phyloP scores from a whole-genome alignment of 2,113 vertebrate species.

The Protobothrops flavoviridis region DNA sequence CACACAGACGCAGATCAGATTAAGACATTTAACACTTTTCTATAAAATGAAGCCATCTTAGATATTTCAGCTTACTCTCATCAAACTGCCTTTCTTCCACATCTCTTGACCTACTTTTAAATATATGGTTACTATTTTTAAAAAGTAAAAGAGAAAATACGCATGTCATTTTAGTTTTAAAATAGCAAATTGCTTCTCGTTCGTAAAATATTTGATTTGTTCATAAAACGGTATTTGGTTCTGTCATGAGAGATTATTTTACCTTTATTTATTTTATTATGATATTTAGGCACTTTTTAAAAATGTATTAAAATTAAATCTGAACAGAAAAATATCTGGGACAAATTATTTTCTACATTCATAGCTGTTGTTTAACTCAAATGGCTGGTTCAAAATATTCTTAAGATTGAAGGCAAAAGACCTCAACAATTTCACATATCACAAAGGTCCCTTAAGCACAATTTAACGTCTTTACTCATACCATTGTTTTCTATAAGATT shows the following conservation, averaged over 20 bases:
- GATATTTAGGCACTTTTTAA: neutral
- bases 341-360: constrained; percentile 16
- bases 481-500: neutral
- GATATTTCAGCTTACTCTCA: neutral
- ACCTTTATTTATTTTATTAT: constrained; percentile 27
- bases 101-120: accelerated
- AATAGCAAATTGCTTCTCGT: neutral
- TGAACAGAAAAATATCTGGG: neutral
- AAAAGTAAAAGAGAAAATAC: neutral
- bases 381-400: neutral
- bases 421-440: neutral
- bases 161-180: neutral
- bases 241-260: neutral
- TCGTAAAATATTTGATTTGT: neutral
- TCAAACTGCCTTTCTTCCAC: neutral
- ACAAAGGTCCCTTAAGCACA: neutral
- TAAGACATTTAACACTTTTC: constrained; percentile 36
- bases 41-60: constrained; percentile 42
- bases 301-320: neutral
- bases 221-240: constrained; percentile 1
- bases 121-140: neutral
- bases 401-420: neutral
- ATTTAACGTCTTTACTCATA: neutral
- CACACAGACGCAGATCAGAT: constrained; percentile 51
- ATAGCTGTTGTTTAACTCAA: constrained; percentile 19